Base-by-base conservation (phyloP, 35 echinoderm and acorn worm genomes). In the Lytechinus variegatus region DNA sequence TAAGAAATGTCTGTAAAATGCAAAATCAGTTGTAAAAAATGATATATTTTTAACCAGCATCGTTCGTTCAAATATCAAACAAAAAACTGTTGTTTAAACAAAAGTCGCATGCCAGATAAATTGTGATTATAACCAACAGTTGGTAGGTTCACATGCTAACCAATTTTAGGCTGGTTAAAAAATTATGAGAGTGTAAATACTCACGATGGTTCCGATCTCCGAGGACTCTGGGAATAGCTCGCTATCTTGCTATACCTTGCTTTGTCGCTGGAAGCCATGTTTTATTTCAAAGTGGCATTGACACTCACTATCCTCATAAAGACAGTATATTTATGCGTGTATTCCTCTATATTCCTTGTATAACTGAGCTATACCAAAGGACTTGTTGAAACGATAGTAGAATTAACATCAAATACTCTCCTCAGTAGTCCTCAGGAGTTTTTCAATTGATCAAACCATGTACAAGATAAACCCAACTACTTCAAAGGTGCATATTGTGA, bases 141-240 rank as follows among this genome's bases (percentile, higher is more conserved):
- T 44, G 33, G 33, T 44, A 44, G 33, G 33, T 44, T 44, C 33
- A 44, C 33, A 44, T 44, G 33, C 33, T 44, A 44, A 44, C 33
- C 33, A 44, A 44, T 2, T 44, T 44, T 44, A 44, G 33, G 33
- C 33, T 0, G 33, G 33, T 44, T 44, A 44, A 44, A 44, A 44
- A 44, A 44, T 44, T 44, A 44, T 44, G 33, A 44, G 33, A 44
- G 33, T 44, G 33, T 24, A 14, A 14, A 54, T 90, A 90, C 88
- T 90, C 27, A 90, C 88, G 88, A 90, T 28, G 88, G 88, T 51
- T 90, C 88, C 8, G 88, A 90, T 90, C 88, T 10, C 88, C 88
- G 33, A 21, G 88, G 88, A 90, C 88, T 90, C 88, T 90, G 88
- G 3, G 88, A 54, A 12, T 52, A 54, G 88, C 11, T 90, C 6